Percentiles rank a stretch among this genome's conserved stretches.
phyloP scores from a whole-genome alignment of 2,113 vertebrate species.

The Rynchops niger region DNA sequence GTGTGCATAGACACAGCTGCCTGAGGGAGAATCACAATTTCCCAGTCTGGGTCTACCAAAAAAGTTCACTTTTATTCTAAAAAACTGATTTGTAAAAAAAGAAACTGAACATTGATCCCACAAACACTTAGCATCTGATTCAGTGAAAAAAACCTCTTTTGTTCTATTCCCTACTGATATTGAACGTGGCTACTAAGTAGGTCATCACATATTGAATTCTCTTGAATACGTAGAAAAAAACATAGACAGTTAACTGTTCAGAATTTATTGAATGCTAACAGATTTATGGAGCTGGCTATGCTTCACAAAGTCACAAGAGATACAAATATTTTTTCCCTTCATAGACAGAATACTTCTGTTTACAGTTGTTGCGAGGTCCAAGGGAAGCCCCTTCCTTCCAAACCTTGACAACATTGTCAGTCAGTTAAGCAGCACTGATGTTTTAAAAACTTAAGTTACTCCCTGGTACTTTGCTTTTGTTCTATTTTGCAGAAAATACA shows the following conservation, averaged over 20 bases:
- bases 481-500: not conserved
- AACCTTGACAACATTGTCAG: not conserved
- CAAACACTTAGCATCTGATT: not conserved
- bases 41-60: not conserved
- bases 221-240: not conserved
- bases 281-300: accelerated
- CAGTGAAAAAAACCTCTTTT: not conserved
- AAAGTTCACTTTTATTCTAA: not conserved
- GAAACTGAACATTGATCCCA: not conserved
- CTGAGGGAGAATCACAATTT: not conserved
- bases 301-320: not conserved
- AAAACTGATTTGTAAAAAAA: not conserved
- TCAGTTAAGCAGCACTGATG: not conserved
- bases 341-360: not conserved
- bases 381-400: not conserved
- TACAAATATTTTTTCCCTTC: not conserved
- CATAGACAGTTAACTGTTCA: not conserved
- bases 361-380: not conserved
- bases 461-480: not conserved
- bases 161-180: not conserved
- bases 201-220: not conserved
- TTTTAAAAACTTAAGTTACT: not conserved
- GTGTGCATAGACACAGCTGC: not conserved
- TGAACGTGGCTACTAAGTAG: not conserved
- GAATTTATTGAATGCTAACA: not conserved